Base-by-base conservation (phyloP, 1,140 invertebrate genomes). In the Macrosteles quadrilineatus region DNA sequence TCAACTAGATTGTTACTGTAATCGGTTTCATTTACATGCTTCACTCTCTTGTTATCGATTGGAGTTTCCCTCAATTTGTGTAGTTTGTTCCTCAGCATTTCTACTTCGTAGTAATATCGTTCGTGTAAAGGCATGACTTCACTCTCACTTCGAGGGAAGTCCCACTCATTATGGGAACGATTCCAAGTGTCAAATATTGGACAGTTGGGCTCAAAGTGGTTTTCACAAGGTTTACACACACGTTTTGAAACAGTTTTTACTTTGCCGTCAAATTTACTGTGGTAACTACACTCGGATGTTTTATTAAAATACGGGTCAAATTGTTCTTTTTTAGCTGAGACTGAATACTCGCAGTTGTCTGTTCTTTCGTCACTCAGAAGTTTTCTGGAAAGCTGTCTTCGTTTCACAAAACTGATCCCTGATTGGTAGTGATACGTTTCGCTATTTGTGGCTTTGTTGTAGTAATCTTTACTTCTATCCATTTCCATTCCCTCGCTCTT, bases 71-170 rank as follows among this genome's bases (percentile, higher is more conserved):
- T 63, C 17, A 73, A 30, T 25, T 74, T 69, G 19, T 64, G 55
- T 9, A 74, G 25, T 62, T 74, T 73, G 29, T 69, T 71, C 55
- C 69, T 67, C 4, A 74, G 64, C n/a, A 62, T 57, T 71, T 74
- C 71, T 17, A 73, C 71, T 71, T 74, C 71, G 6, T 53, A 70
- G 14, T 73, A 66, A 57, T 74, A 74, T 59, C 70, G 64, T 65
- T 73, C 73, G 31, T 74, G 73, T 11, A 73, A 31, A 53, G 63
- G 31, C 27, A 21, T 25, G 6, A 36, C 27, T 17, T 57, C 32
- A 55, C 67, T 71, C 9, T 30, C 64, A 30, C 32, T 53, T 27
- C 23, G 19, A 29, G n/a, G 14, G 17, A 21, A 19, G 12, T 27
- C n/a, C 27, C 31, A 27, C 1, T 65, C 27, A 53, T 19, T 4